Evolutionary conservation across 2,113 vertebrate species (phyloP).

Genomic region (Dipodomys ordii): DNA sequence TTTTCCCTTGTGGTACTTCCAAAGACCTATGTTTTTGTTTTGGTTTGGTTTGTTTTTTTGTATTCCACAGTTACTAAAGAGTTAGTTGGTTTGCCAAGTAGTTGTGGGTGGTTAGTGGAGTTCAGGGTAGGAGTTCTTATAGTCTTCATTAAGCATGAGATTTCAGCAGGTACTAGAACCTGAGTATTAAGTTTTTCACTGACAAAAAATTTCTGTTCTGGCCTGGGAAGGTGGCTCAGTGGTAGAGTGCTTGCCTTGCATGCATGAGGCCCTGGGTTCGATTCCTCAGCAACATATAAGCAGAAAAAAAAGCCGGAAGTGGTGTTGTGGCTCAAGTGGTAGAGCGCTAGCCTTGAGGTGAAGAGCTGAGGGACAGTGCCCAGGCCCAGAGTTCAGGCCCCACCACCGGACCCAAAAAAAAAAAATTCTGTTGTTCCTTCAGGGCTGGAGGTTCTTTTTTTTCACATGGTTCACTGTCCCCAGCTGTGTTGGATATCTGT

Average conservation of each 20-base stretch:
- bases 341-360: too few relatives aligned
- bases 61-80: conserved; percentile 38
- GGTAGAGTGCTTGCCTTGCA: too few relatives aligned
- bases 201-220: background rate
- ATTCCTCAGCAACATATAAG: too few relatives aligned
- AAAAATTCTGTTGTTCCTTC: background rate
- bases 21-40: conserved; percentile 9
- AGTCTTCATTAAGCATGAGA: conserved; percentile 33
- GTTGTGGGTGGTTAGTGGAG: background rate
- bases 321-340: too few relatives aligned
- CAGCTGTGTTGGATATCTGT: background rate
- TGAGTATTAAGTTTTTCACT: conserved; percentile 19
- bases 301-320: too few relatives aligned
- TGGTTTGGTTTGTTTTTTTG: too few relatives aligned
- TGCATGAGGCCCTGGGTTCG: too few relatives aligned
- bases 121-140: background rate
- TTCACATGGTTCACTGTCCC: background rate
- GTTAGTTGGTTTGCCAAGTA: conserved; percentile 26
- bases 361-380: too few relatives aligned
- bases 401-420: background rate
- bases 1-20: conserved; percentile 64
- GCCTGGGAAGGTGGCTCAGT: too few relatives aligned
- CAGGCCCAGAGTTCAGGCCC: too few relatives aligned
- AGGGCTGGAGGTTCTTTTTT: background rate
- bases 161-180: conserved; percentile 18